A percentile compares a stretch with the other conserved stretches of the same genome.
These are phyloP conservation scores for Thermophis baileyi DNA, from an alignment of 2,113 vertebrate genomes.

Conservation along the genomic window DNA sequence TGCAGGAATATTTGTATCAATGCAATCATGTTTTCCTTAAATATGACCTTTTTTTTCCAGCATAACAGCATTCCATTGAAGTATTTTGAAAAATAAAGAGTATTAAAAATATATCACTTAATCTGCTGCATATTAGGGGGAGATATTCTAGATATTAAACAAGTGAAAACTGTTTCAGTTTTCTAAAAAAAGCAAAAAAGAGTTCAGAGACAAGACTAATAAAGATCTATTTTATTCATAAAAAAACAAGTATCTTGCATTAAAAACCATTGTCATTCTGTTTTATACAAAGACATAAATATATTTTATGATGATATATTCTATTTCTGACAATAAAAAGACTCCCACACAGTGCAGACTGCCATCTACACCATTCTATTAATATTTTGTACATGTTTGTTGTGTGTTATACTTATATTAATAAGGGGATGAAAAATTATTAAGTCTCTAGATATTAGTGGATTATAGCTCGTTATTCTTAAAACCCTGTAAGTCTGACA, in stretches of 20 bases:
- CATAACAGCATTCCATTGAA: not conserved
- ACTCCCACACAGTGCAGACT: constrained; percentile 4
- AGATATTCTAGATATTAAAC: not conserved
- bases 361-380: not conserved
- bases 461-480: not conserved
- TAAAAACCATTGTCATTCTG: not conserved
- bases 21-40: not conserved
- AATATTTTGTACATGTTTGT: constrained; percentile 7
- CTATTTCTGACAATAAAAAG: constrained; percentile 25
- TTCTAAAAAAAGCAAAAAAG: not conserved
- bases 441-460: not conserved
- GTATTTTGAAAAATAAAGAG: not conserved
- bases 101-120: not conserved
- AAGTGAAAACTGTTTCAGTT: not conserved
- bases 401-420: constrained; percentile 14
- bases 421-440: not conserved
- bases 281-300: constrained; percentile 7
- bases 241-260: not conserved
- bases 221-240: constrained; percentile 8
- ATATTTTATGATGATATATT: not conserved
- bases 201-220: not conserved
- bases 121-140: not conserved
- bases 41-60: not conserved
- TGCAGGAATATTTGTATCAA: not conserved
- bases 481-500: not conserved